A percentile compares a stretch with the other conserved stretches of the same genome.
Conservation (phyloP, 2,113 vertebrate species). For the Phylloscopus whistleri region DNA sequence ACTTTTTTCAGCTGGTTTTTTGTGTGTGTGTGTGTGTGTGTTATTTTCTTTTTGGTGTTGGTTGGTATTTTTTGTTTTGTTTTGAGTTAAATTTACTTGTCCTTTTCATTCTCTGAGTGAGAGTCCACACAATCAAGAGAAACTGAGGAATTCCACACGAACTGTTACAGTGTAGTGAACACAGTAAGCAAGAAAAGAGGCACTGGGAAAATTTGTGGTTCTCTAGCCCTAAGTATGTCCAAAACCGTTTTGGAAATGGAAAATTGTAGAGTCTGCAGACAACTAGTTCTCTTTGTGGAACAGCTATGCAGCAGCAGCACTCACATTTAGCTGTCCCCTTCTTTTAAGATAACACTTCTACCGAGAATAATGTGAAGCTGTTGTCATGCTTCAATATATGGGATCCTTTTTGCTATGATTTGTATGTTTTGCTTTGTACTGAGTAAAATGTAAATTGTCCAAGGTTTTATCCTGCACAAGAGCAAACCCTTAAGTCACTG, state of each 20-base stretch:
- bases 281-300: background rate
- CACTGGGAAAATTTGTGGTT: background rate
- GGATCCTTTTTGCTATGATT: background rate
- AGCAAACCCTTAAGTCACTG: background rate
- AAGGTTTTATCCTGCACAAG: background rate
- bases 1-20: background rate
- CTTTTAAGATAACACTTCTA: background rate
- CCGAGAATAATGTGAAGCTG: background rate
- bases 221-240: background rate
- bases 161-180: background rate
- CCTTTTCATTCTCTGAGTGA: accelerated
- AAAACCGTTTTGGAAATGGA: background rate
- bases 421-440: background rate
- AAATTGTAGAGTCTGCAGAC: background rate
- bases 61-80: background rate
- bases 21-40: background rate
- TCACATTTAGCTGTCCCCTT: background rate
- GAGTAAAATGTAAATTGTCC: background rate
- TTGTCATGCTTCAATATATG: accelerated
- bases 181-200: background rate
- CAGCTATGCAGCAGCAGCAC: background rate
- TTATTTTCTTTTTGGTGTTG: background rate
- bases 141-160: background rate
- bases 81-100: background rate
- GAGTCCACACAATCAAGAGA: background rate